These are phyloP conservation scores for Hypocryptadius cinnamomeus DNA, from an alignment of 2,113 vertebrate genomes.

Conservation along the genomic window DNA sequence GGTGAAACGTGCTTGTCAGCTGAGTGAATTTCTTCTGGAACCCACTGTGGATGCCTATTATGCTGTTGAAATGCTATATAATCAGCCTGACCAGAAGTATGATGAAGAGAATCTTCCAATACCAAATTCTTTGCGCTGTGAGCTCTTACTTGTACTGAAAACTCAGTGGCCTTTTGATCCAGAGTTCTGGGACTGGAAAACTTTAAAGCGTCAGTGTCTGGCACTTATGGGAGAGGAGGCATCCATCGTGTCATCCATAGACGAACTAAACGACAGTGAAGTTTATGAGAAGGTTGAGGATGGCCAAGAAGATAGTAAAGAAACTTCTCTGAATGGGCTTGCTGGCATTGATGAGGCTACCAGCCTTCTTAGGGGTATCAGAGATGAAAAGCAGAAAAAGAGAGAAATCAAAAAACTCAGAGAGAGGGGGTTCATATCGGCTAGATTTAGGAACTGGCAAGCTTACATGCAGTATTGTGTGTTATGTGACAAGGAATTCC, in stretches of 20 bases:
- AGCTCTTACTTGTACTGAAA: conserved; percentile 93
- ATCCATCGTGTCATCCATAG: conserved; percentile 95
- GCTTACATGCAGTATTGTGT: conserved; percentile 99
- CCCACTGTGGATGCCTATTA: conserved; percentile 97
- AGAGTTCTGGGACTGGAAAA: conserved; percentile 99
- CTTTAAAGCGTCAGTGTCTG: conserved; percentile 91
- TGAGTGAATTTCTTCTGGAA: conserved; percentile 94
- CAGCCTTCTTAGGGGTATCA: conserved; percentile 74
- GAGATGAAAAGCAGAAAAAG: conserved; percentile 86
- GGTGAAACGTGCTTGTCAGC: conserved; percentile 94
- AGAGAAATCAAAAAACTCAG: conserved; percentile 86
- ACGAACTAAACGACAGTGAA: conserved; percentile 91
- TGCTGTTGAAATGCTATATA: conserved; percentile 93
- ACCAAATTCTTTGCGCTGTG: conserved; percentile 93
- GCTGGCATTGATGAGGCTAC: conserved; percentile 74
- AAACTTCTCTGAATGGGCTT: conserved; percentile 73
- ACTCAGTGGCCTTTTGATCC: conserved; percentile 98
- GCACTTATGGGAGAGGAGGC: conserved; percentile 96
- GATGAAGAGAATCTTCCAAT: conserved; percentile 92
- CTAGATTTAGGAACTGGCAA: conserved; percentile 94
- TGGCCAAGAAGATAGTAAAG: conserved; percentile 71
- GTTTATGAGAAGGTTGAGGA: conserved; percentile 79
- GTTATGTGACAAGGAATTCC: conserved; percentile 95
- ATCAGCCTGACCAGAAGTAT: conserved; percentile 95
- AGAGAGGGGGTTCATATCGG: conserved; percentile 90